Base-by-base conservation (phyloP, 1,140 invertebrate genomes). In the Aphelenchoides fujianensis region DNA sequence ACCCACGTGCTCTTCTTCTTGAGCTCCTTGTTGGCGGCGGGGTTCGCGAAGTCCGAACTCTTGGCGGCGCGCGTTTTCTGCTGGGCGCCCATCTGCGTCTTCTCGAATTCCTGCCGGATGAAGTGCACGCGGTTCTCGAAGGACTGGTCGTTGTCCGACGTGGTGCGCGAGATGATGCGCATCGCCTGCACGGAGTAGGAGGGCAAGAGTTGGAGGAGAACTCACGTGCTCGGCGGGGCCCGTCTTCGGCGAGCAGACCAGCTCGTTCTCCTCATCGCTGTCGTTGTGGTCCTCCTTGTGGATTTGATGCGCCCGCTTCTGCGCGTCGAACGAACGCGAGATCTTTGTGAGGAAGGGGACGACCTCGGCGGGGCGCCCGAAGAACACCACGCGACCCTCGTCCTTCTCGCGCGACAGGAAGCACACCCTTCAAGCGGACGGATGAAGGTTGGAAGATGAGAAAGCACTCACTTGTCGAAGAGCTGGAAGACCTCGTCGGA, bases 401-500 rank as follows among this genome's bases (percentile, higher is more conserved):
- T 84, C 82, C 73, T 96, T 23, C 23, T 48, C 41, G 23, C 41
- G 41, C 41, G 41, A 48, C 32, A 86, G 54, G 7, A 86, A 76
- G 30, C 82, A 74, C 5, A 86, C 59, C 30, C 52, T 69, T 23
- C 28, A 70, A 68, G 71, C n/a, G 3, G 12, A 67, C 3, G n/a
- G 0, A 41, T 1, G 27, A 5, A 16, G 19, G 66, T 1, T n/a
- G 7, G 23, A 16, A 48, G 27, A 2, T n/a, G 23, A n/a, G 36
- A 71, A n/a, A n/a, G n/a, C n/a, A n/a, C 61, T 5, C 92, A 88
- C 81, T 91, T 88, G 63, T 92, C 89, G 84, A 93, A 93, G 55
- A 91, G 85, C 77, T 91, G 89, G 76, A 92, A 91, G 2, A 92
- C 88, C 69, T 91, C 90, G 3, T 91, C 92, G 2, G 91, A 90